phyloP scores from a whole-genome alignment of 2,797 vertebrate genomes.

The Artibeus jamaicensis region DNA sequence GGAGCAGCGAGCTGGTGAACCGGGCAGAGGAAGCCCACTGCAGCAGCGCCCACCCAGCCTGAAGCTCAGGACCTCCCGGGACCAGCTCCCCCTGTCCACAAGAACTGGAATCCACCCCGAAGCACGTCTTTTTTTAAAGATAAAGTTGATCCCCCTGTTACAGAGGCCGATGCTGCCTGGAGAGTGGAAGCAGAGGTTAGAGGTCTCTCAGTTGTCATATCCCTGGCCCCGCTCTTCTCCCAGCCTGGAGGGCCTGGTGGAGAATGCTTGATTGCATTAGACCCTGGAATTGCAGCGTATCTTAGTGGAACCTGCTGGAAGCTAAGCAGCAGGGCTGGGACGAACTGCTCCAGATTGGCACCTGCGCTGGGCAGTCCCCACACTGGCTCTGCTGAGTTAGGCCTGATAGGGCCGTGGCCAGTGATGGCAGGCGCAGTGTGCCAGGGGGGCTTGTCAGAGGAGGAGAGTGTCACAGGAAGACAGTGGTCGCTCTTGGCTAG shows the following conservation, averaged over 20 bases:
- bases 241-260: background rate
- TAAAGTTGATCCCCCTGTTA: background rate
- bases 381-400: background rate
- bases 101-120: background rate
- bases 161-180: background rate
- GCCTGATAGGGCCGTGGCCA: background rate
- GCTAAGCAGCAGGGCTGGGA: background rate
- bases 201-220: background rate
- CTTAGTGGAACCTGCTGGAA: background rate
- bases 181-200: background rate
- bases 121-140: background rate
- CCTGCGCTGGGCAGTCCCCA: background rate
- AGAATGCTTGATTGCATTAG: background rate
- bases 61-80: background rate
- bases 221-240: background rate
- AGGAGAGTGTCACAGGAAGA: background rate
- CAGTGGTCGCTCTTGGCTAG: background rate
- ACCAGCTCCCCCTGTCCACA: background rate
- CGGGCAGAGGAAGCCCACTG: conserved; percentile 84
- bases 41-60: conserved; percentile 79
- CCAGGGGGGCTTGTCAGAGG: too few relatives aligned
- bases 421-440: background rate
- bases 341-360: background rate
- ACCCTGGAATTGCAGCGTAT: background rate
- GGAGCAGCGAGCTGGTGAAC: background rate